phyloP scores from a whole-genome alignment of 2,888 invertebrate species.

The Hermaeophaga mercurialis region DNA sequence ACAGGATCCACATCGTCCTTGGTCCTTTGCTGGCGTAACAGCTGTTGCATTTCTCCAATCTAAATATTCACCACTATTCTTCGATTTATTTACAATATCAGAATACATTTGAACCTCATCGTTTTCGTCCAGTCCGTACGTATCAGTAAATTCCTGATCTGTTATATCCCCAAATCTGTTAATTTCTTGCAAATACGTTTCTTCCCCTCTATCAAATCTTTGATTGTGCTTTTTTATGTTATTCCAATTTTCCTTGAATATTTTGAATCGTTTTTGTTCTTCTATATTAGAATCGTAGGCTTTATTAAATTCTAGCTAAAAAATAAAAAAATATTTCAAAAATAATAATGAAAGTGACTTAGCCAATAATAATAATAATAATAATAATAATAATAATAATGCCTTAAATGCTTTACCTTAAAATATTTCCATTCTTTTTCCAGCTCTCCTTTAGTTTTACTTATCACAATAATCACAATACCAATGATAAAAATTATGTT shows the following conservation, averaged over 20 bases:
- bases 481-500: no score
- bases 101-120: neutral
- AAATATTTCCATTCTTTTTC: constrained; percentile 7
- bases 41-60: constrained; percentile 28
- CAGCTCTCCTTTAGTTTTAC: neutral
- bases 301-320: constrained; percentile 18
- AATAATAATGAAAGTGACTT: no score
- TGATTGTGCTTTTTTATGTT: constrained; percentile 30
- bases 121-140: constrained; percentile 12
- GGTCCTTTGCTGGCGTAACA: constrained; percentile 31
- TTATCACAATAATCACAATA: neutral
- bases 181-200: constrained; percentile 19
- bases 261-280: constrained; percentile 16
- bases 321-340: no score
- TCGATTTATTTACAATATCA: constrained; percentile 1
- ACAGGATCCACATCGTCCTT: constrained; percentile 31
- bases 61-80: constrained; percentile 6
- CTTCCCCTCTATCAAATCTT: constrained; percentile 13
- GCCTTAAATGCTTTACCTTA: constrained; percentile 4
- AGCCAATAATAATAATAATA: no score
- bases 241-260: constrained; percentile 27
- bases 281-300: constrained; percentile 17
- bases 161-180: constrained; percentile 17
- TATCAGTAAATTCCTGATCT: constrained; percentile 14
- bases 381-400: no score